Conservation (phyloP, 2,888 invertebrate genomes). For the Drosophila falleni region DNA sequence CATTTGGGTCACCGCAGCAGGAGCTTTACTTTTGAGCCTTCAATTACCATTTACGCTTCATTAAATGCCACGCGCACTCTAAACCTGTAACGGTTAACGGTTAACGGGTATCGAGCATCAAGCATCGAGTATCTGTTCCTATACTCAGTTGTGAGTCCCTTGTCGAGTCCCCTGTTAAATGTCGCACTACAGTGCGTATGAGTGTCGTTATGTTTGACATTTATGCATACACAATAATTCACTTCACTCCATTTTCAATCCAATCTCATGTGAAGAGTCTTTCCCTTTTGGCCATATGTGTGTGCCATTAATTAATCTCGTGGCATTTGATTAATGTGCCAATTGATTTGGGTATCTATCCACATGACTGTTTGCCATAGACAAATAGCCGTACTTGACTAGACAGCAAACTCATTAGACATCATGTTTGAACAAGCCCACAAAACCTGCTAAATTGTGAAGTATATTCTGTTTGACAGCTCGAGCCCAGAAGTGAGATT, state of each 20-base stretch:
- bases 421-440: neutral
- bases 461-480: neutral
- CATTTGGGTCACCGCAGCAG: constrained; percentile 71
- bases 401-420: constrained; percentile 18
- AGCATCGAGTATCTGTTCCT: too few relatives aligned
- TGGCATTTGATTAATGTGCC: constrained; percentile 71
- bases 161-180: constrained; percentile 47
- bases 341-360: constrained; percentile 63
- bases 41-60: constrained; percentile 82
- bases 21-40: constrained; percentile 67
- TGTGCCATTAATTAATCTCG: constrained; percentile 72
- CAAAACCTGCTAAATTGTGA: too few relatives aligned
- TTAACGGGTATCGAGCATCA: constrained; percentile 4
- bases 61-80: constrained; percentile 65
- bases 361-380: constrained; percentile 7
- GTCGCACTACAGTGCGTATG: constrained; percentile 73
- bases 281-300: constrained; percentile 17
- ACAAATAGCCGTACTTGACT: constrained; percentile 31
- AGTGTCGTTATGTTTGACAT: constrained; percentile 74
- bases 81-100: constrained; percentile 22
- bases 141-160: too few relatives aligned
- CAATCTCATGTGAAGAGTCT: constrained; percentile 10
- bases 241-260: constrained; percentile 33
- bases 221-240: constrained; percentile 70
- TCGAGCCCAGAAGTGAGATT: neutral